These are phyloP conservation scores for Cheumatopsyche charites DNA, from an alignment of 1,140 invertebrate genomes.

Conservation along the genomic window DNA sequence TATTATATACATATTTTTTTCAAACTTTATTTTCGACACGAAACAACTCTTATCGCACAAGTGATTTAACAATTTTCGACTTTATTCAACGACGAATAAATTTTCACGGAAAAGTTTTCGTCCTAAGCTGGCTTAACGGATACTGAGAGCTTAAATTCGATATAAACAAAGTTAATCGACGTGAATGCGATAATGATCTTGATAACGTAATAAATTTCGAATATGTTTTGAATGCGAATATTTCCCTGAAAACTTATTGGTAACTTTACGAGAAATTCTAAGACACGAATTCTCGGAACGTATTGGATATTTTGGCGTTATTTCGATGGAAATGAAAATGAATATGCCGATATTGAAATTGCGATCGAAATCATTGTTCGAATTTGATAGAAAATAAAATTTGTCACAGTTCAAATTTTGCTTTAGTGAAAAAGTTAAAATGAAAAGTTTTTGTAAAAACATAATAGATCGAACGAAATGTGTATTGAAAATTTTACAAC, in stretches of 20 bases:
- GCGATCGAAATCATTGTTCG: too few species aligned
- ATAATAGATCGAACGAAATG: constrained; percentile 2
- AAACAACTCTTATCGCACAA: too few species aligned
- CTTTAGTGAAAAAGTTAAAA: background rate
- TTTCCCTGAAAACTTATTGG: too few species aligned
- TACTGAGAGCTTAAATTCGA: constrained; percentile 4
- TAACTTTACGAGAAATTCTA: too few species aligned
- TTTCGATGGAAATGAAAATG: too few species aligned
- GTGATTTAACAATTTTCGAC: background rate
- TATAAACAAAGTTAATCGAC: constrained; percentile 16
- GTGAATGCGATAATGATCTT: constrained; percentile 6
- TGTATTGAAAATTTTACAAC: constrained; percentile 15
- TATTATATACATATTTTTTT: too few species aligned
- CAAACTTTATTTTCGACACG: too few species aligned
- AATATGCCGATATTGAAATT: too few species aligned
- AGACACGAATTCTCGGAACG: too few species aligned
- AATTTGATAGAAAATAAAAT: too few species aligned
- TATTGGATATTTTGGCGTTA: too few species aligned
- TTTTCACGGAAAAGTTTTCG: constrained; percentile 1
- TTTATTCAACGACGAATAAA: constrained; percentile 3
- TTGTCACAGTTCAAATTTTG: too few species aligned
- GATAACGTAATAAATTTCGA: constrained; percentile 1
- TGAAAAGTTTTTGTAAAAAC: background rate
- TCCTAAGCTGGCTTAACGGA: background rate
- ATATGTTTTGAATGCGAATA: background rate